These are phyloP conservation scores for Sardina pilchardus DNA, from an alignment of 2,113 vertebrate species.

Conservation along the genomic window DNA sequence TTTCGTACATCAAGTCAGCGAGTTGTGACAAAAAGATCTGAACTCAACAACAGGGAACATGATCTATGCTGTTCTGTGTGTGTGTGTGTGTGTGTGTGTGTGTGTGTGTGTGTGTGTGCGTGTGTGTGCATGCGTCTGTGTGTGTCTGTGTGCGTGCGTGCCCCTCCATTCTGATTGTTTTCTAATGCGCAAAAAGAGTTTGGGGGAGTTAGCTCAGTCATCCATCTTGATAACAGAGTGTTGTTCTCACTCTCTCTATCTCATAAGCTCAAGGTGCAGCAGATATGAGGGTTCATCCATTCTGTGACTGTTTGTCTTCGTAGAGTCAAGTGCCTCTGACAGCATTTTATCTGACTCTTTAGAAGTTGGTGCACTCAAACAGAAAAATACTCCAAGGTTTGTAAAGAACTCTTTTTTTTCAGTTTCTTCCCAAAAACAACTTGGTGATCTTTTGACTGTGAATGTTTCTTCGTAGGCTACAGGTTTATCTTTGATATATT, in stretches of 20 bases:
- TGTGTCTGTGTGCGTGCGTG: neutral
- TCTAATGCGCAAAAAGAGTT: slow-evolving; percentile 2
- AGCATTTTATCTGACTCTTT: neutral
- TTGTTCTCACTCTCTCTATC: slow-evolving; percentile 5
- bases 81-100: slow-evolving; percentile 4
- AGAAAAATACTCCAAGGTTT: neutral
- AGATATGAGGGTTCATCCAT: slow-evolving; percentile 1
- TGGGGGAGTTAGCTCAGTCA: neutral
- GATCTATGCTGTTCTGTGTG: neutral
- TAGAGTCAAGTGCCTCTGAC: neutral
- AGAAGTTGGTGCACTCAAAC: neutral
- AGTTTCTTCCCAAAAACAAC: neutral
- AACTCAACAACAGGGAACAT: neutral
- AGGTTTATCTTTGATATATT: neutral
- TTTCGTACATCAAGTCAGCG: neutral
- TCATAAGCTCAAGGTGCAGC: neutral
- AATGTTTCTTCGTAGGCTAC: neutral
- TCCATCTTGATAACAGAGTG: slow-evolving; percentile 4
- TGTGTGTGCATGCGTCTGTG: neutral
- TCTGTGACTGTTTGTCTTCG: neutral
- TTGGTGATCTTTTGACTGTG: neutral
- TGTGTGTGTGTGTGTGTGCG: neutral
- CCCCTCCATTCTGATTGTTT: neutral
- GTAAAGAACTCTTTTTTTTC: neutral
- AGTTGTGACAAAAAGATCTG: neutral